A percentile compares a stretch with the other conserved stretches of the same genome.
Evolutionary conservation across 2,113 vertebrate species (phyloP).

Genomic region (Corythornis madagascariensis): DNA sequence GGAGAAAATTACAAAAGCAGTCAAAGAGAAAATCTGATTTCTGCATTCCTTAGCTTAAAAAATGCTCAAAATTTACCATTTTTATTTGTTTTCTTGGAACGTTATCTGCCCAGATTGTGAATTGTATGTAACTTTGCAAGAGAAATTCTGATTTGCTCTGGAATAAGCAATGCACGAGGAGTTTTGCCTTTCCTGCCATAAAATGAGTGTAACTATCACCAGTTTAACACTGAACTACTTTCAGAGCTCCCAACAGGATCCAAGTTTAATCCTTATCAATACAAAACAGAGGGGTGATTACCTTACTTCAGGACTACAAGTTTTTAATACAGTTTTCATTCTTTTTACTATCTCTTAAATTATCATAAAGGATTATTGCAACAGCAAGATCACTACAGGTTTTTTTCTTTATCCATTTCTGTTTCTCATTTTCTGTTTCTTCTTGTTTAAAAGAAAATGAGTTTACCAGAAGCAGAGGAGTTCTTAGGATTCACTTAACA

Average conservation of each 20-base stretch:
- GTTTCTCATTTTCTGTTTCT: not conserved
- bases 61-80: not conserved
- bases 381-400: not conserved
- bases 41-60: not conserved
- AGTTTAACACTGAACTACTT: not conserved
- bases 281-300: not conserved
- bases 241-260: not conserved
- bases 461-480: not conserved
- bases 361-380: not conserved
- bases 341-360: not conserved
- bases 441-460: not conserved
- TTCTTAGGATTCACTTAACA: constrained; percentile 6
- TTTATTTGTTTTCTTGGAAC: not conserved
- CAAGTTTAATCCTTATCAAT: not conserved
- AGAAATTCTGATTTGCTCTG: not conserved
- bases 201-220: not conserved
- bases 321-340: not conserved
- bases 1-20: not conserved
- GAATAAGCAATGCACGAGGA: not conserved
- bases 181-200: not conserved
- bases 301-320: not conserved
- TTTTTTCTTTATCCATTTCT: not conserved
- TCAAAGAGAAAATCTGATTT: not conserved
- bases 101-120: not conserved
- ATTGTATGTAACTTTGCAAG: not conserved